These are phyloP conservation scores for Calcarius lapponicus DNA, from an alignment of 2,797 vertebrate genomes.

Conservation along the genomic window DNA sequence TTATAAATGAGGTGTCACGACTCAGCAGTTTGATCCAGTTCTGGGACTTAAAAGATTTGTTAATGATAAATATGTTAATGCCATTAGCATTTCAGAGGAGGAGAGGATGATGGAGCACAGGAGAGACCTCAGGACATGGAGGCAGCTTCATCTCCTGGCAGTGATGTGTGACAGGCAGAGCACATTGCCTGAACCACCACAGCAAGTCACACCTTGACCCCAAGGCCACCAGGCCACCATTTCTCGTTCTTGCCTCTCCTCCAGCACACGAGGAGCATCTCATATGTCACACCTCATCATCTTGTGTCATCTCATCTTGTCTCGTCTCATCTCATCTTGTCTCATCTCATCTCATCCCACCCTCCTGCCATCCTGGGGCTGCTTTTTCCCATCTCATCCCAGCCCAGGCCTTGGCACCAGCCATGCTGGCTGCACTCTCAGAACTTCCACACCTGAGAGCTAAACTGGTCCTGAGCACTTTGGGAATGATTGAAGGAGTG, in stretches of 20 bases:
- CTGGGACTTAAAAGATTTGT: constrained; percentile 11
- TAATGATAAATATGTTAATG: constrained; percentile 40
- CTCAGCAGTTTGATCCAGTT: constrained; percentile 22
- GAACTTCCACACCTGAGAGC: not conserved
- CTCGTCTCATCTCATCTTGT: not conserved
- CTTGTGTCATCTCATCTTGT: not conserved
- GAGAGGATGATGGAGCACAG: not conserved
- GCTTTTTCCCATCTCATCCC: not conserved
- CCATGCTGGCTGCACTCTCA: fast-evolving
- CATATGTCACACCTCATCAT: not conserved
- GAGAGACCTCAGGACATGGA: not conserved
- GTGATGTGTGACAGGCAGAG: not conserved
- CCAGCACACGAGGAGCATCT: not conserved
- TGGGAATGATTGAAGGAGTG: constrained; percentile 22
- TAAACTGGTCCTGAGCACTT: not conserved
- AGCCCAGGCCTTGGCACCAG: not conserved
- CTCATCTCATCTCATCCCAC: not conserved
- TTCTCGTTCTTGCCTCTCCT: not conserved
- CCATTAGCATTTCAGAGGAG: not conserved
- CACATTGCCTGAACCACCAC: fast-evolving
- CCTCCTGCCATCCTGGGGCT: not conserved
- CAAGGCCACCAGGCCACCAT: not conserved
- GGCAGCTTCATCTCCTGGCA: not conserved
- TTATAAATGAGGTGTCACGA: not conserved
- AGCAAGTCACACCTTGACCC: not conserved